Conservation (phyloP, 2,888 invertebrate species). For the Drosophila acutilabella region DNA sequence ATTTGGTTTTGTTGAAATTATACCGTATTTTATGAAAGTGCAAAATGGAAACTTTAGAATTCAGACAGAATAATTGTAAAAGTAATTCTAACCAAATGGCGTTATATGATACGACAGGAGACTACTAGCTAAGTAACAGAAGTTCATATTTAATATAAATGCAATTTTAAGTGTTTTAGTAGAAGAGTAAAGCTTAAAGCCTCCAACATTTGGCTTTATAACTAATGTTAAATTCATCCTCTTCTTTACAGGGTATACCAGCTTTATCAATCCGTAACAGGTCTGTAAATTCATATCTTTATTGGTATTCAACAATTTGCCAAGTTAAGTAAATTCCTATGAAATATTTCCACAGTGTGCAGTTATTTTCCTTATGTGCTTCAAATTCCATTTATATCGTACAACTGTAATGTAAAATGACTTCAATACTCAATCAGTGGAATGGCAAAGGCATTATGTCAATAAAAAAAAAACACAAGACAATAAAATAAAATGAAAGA, state of each 20-base stretch:
- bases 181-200: no score
- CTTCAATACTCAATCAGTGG: slow-evolving; percentile 20
- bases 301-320: not conserved
- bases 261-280: not conserved
- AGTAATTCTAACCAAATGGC: no score
- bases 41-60: slow-evolving; percentile 26
- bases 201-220: no score
- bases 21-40: slow-evolving; percentile 31
- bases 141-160: not conserved
- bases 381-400: slow-evolving; percentile 10
- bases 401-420: slow-evolving; percentile 9
- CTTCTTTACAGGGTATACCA: not conserved
- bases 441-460: slow-evolving; percentile 27
- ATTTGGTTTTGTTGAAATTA: slow-evolving; percentile 45
- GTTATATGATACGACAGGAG: no score
- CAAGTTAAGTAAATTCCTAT: not conserved
- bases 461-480: slow-evolving; percentile 26
- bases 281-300: not conserved
- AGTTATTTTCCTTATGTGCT: slow-evolving; percentile 6
- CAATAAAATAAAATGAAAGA: not conserved
- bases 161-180: no score
- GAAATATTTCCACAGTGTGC: not conserved
- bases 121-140: not conserved
- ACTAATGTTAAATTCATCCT: no score
- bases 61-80: slow-evolving; percentile 13